Evolutionary conservation across 2,888 invertebrate genomes (phyloP).

Genomic region (Drosophila quinaria): DNA sequence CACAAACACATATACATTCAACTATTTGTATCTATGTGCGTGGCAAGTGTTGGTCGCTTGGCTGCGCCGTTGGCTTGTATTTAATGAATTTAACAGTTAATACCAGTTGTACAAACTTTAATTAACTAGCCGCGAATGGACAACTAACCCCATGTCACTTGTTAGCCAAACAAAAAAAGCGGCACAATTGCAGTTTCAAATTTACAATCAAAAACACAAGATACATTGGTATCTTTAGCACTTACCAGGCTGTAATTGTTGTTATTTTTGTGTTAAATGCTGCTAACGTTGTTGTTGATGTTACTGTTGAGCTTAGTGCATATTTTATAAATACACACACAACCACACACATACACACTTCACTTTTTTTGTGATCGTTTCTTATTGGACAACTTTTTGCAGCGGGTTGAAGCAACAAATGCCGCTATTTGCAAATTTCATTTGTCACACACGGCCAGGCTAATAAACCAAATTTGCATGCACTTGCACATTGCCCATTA

Average conservation of each 20-base stretch:
- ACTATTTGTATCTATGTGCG: conserved; percentile 19
- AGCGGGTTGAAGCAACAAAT: conserved; percentile 13
- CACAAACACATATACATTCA: conserved; percentile 2
- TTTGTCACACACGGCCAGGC: conserved; percentile 59
- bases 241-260: conserved; percentile 41
- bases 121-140: conserved; percentile 53
- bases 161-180: conserved; percentile 15
- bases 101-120: conserved; percentile 74
- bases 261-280: conserved; percentile 21
- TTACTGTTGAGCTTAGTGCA: conserved; percentile 39
- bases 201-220: conserved; percentile 9
- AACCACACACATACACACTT: conserved; percentile 28
- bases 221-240: conserved; percentile 23
- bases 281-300: conserved; percentile 19
- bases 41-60: conserved; percentile 60
- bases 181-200: not conserved
- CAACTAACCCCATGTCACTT: conserved; percentile 20
- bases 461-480: conserved; percentile 70
- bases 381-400: conserved; percentile 45
- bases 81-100: conserved; percentile 80
- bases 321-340: conserved; percentile 56
- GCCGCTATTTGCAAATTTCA: conserved; percentile 62
- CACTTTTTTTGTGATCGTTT: conserved; percentile 27
- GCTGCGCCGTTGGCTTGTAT: conserved; percentile 46
- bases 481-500: conserved; percentile 65